phyloP scores from a whole-genome alignment of 1,140 invertebrate genomes.

The Bathynomus jamesi region DNA sequence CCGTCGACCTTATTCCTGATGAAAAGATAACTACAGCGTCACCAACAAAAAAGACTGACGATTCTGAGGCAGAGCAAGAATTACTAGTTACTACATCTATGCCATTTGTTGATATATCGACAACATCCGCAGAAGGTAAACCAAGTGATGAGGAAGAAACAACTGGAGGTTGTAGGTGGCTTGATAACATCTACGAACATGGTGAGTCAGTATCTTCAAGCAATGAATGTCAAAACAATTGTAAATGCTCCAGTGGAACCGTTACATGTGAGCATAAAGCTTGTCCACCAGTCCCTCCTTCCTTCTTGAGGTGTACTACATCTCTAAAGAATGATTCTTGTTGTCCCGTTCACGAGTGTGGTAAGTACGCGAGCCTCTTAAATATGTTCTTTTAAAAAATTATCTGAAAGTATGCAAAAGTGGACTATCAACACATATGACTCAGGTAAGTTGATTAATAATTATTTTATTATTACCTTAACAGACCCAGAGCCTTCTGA shows the following conservation, averaged over 20 bases:
- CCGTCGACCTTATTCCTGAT: conserved; percentile 44
- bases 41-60: neutral
- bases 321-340: conserved; percentile 53
- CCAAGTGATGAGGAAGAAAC: neutral
- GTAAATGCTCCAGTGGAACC: conserved; percentile 73
- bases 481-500: neutral
- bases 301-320: conserved; percentile 60
- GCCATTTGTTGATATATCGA: conserved; percentile 60
- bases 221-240: conserved; percentile 63
- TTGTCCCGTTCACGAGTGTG: conserved; percentile 68
- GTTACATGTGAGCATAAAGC: conserved; percentile 66
- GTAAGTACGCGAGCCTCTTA: too few species aligned
- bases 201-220: conserved; percentile 56
- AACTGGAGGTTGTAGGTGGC: neutral
- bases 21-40: neutral
- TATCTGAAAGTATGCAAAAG: too few species aligned
- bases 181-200: neutral
- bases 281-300: conserved; percentile 57
- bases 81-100: conserved; percentile 58
- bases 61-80: conserved; percentile 55
- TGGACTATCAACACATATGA: too few species aligned
- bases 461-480: too few species aligned
- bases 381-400: too few species aligned
- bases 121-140: neutral
- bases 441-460: too few species aligned